Evolutionary conservation across 2,888 invertebrate genomes (phyloP).

Genomic region (Orchesella flavescens): DNA sequence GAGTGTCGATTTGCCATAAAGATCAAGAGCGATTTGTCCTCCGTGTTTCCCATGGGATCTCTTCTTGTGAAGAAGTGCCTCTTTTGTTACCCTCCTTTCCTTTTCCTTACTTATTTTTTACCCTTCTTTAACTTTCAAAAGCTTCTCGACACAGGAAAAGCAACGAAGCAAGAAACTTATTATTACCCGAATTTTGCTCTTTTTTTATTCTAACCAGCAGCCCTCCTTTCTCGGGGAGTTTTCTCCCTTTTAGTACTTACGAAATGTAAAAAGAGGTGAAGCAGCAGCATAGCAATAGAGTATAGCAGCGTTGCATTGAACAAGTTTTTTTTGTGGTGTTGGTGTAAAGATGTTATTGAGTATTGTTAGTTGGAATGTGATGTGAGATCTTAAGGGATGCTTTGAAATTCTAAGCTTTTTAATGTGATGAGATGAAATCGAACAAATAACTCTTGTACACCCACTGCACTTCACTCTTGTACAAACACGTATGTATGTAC

Average conservation of each 20-base stretch:
- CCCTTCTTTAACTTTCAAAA: conserved; percentile 65
- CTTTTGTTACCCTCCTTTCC: conserved; percentile 60
- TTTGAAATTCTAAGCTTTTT: conserved; percentile 57
- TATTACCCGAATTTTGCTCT: conserved; percentile 30
- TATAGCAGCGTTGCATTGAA: too few species aligned
- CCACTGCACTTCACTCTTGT: neutral
- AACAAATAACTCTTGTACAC: conserved; percentile 35
- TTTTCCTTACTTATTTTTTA: conserved; percentile 49
- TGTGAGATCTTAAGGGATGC: conserved; percentile 23
- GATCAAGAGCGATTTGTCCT: conserved; percentile 72
- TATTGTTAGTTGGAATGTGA: neutral
- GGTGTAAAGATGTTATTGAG: conserved; percentile 8
- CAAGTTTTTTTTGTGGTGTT: conserved; percentile 15
- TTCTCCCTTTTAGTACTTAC: conserved; percentile 28
- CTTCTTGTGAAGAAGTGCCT: conserved; percentile 50
- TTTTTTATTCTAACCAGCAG: conserved; percentile 41
- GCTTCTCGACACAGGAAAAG: conserved; percentile 43
- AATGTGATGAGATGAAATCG: conserved; percentile 52
- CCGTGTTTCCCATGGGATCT: conserved; percentile 71
- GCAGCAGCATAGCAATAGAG: too few species aligned
- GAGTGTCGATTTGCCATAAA: conserved; percentile 72
- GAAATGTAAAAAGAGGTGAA: conserved; percentile 47
- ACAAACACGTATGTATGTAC: neutral
- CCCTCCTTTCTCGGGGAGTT: conserved; percentile 16
- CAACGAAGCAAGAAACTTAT: conserved; percentile 54